These are phyloP conservation scores for Drosophila lacicola DNA, from an alignment of 2,888 invertebrate genomes.

Conservation along the genomic window DNA sequence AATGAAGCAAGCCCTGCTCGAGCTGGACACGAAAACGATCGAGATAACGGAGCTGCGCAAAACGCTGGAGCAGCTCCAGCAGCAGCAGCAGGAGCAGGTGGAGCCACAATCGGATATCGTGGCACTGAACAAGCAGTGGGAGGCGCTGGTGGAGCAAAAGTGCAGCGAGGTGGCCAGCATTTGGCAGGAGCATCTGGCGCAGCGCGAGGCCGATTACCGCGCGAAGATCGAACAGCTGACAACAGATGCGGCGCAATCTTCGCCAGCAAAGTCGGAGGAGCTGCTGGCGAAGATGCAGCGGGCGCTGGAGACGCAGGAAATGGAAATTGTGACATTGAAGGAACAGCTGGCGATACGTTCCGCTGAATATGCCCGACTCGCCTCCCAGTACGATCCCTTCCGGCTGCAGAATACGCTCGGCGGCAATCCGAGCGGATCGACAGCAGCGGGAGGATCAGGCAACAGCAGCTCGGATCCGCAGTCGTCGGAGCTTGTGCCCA, in stretches of 20 bases:
- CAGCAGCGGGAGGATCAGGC: constrained; percentile 3
- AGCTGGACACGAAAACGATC: constrained; percentile 84
- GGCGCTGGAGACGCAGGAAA: constrained; percentile 89
- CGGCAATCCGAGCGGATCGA: background rate
- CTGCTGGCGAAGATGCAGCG: constrained; percentile 84
- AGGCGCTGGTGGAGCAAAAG: constrained; percentile 88
- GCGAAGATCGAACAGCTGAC: constrained; percentile 46
- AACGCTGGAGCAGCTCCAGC: constrained; percentile 55
- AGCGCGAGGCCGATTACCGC: constrained; percentile 87
- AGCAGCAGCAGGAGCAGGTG: constrained; percentile 10
- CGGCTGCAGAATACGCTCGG: constrained; percentile 78
- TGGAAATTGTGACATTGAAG: constrained; percentile 90
- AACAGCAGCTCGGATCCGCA: constrained; percentile 27
- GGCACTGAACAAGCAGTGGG: constrained; percentile 84
- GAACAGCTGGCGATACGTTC: constrained; percentile 88
- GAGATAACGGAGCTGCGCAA: constrained; percentile 83
- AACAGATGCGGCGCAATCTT: constrained; percentile 12
- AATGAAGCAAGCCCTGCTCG: constrained; percentile 80
- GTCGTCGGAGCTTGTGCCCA: constrained; percentile 73
- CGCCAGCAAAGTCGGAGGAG: background rate
- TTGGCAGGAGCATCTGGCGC: constrained; percentile 89
- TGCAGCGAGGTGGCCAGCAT: constrained; percentile 89
- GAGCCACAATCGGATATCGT: constrained; percentile 45
- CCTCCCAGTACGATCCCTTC: constrained; percentile 85
- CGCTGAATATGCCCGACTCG: constrained; percentile 87